A percentile compares a stretch with the other conserved stretches of the same genome.
These are phyloP conservation scores for Oxyura jamaicensis DNA, from an alignment of 2,113 vertebrate species.

Conservation along the genomic window DNA sequence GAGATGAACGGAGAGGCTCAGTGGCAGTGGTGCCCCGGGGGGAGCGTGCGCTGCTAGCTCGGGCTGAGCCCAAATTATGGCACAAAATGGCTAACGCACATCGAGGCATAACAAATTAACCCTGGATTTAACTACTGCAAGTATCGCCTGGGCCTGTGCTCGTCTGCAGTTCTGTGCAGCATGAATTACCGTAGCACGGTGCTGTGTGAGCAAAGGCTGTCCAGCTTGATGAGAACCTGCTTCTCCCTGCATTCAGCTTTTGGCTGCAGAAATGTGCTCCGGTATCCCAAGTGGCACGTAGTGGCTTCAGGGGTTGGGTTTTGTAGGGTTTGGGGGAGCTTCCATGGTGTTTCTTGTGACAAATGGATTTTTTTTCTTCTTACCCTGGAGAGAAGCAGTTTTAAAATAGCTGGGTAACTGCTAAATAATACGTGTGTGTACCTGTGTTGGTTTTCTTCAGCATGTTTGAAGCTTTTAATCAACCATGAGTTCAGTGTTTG, in stretches of 20 bases:
- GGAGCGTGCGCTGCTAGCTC: not conserved
- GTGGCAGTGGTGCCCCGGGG: not conserved
- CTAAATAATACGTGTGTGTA: constrained; percentile 13
- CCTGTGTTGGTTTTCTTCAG: not conserved
- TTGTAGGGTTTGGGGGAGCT: not conserved
- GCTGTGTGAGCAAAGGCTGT: not conserved
- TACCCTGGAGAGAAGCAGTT: not conserved
- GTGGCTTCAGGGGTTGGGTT: not conserved
- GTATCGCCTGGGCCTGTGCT: not conserved
- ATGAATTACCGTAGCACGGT: not conserved
- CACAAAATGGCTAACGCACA: constrained; percentile 33
- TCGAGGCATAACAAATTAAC: not conserved
- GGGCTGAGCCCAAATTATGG: not conserved
- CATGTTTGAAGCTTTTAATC: constrained; percentile 28
- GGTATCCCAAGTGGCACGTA: not conserved
- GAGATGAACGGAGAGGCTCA: not conserved
- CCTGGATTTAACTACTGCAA: not conserved
- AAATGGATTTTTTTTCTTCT: not conserved
- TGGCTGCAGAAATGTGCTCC: not conserved
- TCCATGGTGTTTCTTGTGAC: not conserved
- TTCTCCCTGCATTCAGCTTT: fast-evolving
- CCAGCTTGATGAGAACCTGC: not conserved
- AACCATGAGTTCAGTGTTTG: not conserved
- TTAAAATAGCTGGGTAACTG: not conserved
- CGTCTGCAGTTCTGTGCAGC: not conserved